phyloP scores from a whole-genome alignment of 1,140 invertebrate genomes.

The Apolygus lucorum region DNA sequence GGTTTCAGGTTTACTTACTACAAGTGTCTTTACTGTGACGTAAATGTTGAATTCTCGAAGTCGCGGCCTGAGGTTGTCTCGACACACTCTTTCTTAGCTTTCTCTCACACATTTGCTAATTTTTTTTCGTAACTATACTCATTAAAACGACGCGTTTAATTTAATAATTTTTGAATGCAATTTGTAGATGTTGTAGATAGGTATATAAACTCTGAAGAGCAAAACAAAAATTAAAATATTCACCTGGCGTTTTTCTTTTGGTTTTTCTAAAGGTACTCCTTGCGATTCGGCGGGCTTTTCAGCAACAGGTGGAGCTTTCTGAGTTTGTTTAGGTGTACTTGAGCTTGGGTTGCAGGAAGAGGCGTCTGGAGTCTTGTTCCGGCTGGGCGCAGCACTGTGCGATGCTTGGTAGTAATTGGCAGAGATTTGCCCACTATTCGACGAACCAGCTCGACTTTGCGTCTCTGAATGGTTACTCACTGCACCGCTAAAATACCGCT shows the following conservation, averaged over 20 bases:
- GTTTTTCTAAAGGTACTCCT: not conserved
- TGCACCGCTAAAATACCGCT: conserved; percentile 26
- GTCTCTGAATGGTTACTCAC: conserved; percentile 21
- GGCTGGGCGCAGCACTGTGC: conserved; percentile 17
- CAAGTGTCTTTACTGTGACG: too few species aligned
- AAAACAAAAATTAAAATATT: too few species aligned
- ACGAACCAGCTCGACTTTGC: conserved; percentile 7
- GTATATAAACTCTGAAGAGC: too few species aligned
- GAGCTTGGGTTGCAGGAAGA: conserved; percentile 9
- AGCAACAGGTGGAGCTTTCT: not conserved
- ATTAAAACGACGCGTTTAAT: too few species aligned
- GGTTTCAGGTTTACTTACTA: too few species aligned
- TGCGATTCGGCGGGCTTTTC: not conserved
- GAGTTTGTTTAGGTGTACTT: not conserved
- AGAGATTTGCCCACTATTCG: conserved; percentile 26
- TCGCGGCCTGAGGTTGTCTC: too few species aligned
- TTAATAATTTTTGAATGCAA: too few species aligned
- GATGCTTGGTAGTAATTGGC: conserved; percentile 31
- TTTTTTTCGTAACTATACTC: too few species aligned
- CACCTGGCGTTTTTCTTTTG: not conserved
- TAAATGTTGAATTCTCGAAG: too few species aligned
- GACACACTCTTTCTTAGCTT: too few species aligned
- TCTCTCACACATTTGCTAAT: too few species aligned
- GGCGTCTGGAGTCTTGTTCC: conserved; percentile 13
- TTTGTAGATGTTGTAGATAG: too few species aligned